phyloP scores from a whole-genome alignment of 2,113 vertebrate genomes.

The Ageneiosus marmoratus region DNA sequence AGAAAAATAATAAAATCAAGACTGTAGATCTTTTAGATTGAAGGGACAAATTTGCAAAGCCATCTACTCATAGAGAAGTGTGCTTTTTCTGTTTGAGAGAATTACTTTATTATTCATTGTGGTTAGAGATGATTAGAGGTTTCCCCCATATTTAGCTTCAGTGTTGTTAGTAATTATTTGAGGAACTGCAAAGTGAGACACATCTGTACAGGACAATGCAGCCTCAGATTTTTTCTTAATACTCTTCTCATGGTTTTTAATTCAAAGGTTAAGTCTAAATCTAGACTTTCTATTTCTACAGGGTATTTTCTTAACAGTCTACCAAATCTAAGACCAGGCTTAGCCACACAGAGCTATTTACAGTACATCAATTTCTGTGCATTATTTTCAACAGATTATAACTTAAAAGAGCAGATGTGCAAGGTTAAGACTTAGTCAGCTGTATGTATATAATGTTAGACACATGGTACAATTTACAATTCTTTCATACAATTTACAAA shows the following conservation, averaged over 20 bases:
- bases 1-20: background rate
- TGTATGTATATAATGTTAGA: background rate
- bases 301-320: background rate
- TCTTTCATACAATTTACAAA: background rate
- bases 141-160: background rate
- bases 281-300: slow-evolving; percentile 6
- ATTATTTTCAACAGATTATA: background rate
- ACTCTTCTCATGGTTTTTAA: background rate
- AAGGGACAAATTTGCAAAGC: background rate
- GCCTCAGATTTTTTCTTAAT: background rate
- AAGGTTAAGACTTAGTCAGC: background rate
- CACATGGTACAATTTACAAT: background rate
- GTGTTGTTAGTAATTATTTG: slow-evolving; percentile 11
- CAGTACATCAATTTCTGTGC: background rate
- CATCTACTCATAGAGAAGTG: background rate
- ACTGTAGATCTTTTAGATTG: background rate
- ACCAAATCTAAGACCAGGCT: background rate
- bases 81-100: background rate
- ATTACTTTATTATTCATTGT: background rate
- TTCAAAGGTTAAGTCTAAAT: background rate
- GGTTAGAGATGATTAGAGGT: background rate
- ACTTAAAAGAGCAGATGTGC: background rate
- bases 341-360: background rate
- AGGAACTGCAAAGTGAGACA: background rate
- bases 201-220: background rate